Conservation (phyloP, 2,888 invertebrate genomes). For the Allolobophora icterica region DNA sequence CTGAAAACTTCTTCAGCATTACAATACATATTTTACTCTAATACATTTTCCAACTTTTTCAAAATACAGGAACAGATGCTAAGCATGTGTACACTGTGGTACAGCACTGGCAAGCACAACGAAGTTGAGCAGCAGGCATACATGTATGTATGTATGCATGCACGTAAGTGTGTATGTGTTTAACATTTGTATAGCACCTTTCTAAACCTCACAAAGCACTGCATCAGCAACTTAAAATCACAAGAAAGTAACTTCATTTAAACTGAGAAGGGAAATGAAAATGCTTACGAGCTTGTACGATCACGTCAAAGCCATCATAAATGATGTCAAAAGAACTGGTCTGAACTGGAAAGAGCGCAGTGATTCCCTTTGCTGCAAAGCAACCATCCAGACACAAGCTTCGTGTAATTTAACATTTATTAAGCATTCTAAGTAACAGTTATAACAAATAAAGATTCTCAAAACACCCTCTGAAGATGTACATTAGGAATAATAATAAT, state of each 20-base stretch:
- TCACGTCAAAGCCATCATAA: constrained; percentile 56
- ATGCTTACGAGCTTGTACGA: constrained; percentile 61
- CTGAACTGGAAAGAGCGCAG: constrained; percentile 37
- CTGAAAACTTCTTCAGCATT: not conserved
- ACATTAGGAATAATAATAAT: not conserved
- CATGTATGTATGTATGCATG: not conserved
- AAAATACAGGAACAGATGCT: not conserved
- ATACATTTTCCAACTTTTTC: no score
- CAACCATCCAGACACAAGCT: not conserved
- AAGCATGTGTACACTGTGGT: not conserved
- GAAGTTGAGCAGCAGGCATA: not conserved
- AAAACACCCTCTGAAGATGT: not conserved
- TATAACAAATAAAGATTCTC: not conserved
- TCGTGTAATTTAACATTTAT: not conserved
- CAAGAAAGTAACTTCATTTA: not conserved
- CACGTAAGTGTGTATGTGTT: not conserved
- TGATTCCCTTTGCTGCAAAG: constrained; percentile 29
- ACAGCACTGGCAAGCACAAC: not conserved
- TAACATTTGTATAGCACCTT: not conserved
- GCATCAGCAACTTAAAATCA: not conserved
- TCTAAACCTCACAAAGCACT: not conserved
- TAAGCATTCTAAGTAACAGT: not conserved
- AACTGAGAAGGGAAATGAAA: not conserved
- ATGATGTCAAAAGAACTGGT: constrained; percentile 52
- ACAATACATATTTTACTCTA: not conserved